Base-by-base conservation (phyloP, 2,113 vertebrate genomes). In the Podocnemis expansa region DNA sequence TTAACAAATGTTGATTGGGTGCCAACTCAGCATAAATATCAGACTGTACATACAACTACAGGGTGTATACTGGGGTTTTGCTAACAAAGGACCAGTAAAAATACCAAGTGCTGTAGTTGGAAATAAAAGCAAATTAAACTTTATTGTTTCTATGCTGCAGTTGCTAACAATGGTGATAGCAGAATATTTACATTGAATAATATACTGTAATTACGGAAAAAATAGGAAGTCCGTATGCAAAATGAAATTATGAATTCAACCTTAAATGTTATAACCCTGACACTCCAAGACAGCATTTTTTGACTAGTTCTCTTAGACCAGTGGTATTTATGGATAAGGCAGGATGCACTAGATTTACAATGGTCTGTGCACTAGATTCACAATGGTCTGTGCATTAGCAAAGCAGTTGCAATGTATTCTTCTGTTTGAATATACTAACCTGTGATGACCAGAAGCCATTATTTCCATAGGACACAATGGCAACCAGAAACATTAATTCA, bases 391-490 rank as follows among this genome's bases (percentile, higher is more conserved):
- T 95, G 90, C 95, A 93, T 96, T 97, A 97, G 89, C 0, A 31
- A 96, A 97, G 95, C 90, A 96, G 94, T 97, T 97, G 89, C 16
- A 41, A 85, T 92, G 75, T 34, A 89, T 95, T 90, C 87, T 78
- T 93, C 95, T 96, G 80, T 93, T 97, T 97, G 91, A 2, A 51
- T n/a, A 73, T 55, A 90, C 83, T 97, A 96, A 97, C 97, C 97
- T 93, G 87, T 93, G 93, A 88, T 97, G 97, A 97, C 97, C 94
- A 84, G 93, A 95, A 49, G 93, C 96, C 96, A 97, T 98, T 98
- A 97, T 98, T 97, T 97, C 95, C 92, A 84, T 52, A 16, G 27
- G 88, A 97, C 94, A 98, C 97, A 98, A 98, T 96, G 96, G 94
- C 93, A 95, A 90, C 89, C 78, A 96, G 96, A 96, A 98, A 93